phyloP scores from a whole-genome alignment of 2,113 vertebrate genomes.

The Ptilorrhoa leucosticta region DNA sequence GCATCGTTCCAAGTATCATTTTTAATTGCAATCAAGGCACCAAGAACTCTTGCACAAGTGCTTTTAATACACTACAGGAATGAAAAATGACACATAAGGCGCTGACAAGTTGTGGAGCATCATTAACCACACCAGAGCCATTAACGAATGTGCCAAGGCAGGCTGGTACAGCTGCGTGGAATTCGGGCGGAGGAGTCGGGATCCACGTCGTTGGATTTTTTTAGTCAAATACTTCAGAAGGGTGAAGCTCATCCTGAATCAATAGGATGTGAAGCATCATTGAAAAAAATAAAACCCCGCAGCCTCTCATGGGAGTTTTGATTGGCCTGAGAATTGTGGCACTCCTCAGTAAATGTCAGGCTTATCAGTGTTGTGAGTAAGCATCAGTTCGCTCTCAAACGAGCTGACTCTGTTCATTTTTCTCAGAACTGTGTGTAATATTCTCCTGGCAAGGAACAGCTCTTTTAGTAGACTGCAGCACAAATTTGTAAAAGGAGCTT shows the following conservation, averaged over 20 bases:
- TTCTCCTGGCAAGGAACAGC: slow-evolving; percentile 46
- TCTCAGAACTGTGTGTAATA: slow-evolving; percentile 51
- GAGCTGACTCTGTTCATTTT: slow-evolving; percentile 56
- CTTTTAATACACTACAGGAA: slow-evolving; percentile 1
- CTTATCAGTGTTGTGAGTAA: slow-evolving; percentile 55
- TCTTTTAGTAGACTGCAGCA: slow-evolving; percentile 49
- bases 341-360: slow-evolving; percentile 49
- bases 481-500: slow-evolving; percentile 43
- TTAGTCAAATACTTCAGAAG: background rate
- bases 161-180: background rate
- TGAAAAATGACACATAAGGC: background rate
- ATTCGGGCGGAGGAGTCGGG: background rate
- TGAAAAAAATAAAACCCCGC: background rate
- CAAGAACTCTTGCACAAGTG: background rate
- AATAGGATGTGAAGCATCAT: slow-evolving; percentile 6
- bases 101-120: background rate
- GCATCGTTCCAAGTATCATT: background rate
- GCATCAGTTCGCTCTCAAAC: slow-evolving; percentile 55
- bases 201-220: background rate
- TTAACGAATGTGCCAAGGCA: background rate
- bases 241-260: background rate
- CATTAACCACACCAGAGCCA: background rate
- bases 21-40: slow-evolving; percentile 46
- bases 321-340: slow-evolving; percentile 41
- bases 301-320: slow-evolving; percentile 9